Evolutionary conservation across 2,888 invertebrate species (phyloP).

Genomic region (Tiliacea citrago): DNA sequence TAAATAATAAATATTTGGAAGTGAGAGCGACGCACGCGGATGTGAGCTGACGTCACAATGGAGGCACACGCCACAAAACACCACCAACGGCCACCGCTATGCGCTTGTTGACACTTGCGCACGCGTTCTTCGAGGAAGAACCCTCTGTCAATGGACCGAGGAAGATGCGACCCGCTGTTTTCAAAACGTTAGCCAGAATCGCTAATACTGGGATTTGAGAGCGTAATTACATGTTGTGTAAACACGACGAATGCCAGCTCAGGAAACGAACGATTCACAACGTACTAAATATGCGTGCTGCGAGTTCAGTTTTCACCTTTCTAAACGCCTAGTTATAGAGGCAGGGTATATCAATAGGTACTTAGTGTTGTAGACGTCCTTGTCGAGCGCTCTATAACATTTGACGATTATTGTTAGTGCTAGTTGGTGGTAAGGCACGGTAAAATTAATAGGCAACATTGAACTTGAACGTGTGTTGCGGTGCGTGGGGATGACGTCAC

Average conservation of each 20-base stretch:
- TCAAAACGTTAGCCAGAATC: constrained; percentile 78
- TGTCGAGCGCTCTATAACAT: constrained; percentile 52
- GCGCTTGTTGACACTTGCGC: constrained; percentile 78
- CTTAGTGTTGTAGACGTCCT: constrained; percentile 53
- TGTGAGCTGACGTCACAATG: constrained; percentile 76
- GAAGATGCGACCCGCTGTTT: constrained; percentile 78
- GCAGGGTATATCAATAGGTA: constrained; percentile 39
- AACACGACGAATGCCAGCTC: constrained; percentile 44
- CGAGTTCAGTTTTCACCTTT: constrained; percentile 59
- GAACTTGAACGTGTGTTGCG: constrained; percentile 86
- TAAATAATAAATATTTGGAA: constrained; percentile 83
- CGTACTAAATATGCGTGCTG: constrained; percentile 42
- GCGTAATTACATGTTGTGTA: constrained; percentile 49
- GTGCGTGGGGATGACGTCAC: constrained; percentile 86
- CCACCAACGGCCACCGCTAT: constrained; percentile 52
- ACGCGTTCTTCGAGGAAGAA: constrained; percentile 85
- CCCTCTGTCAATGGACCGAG: constrained; percentile 75
- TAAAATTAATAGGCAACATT: constrained; percentile 87
- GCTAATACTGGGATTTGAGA: constrained; percentile 46
- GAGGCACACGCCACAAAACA: constrained; percentile 66
- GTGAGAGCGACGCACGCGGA: constrained; percentile 75
- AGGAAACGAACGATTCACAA: constrained; percentile 44
- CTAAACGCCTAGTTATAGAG: constrained; percentile 43
- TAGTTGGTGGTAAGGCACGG: constrained; percentile 76
- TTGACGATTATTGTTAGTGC: constrained; percentile 58